Evolutionary conservation across 2,888 invertebrate genomes (phyloP).

Genomic region (Diadegma fenestrale): DNA sequence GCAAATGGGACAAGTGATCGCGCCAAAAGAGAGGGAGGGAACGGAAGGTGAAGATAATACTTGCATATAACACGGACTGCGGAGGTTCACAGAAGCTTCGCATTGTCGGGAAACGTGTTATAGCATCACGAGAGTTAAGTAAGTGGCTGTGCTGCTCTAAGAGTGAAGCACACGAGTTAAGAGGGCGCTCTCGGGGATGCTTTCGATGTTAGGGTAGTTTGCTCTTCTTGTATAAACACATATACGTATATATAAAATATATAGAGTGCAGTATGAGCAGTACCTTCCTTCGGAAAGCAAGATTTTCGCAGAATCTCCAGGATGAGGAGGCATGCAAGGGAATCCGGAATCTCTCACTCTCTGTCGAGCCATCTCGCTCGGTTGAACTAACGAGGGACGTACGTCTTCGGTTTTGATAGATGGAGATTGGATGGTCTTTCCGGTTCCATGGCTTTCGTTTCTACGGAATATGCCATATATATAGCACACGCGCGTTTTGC

Average conservation of each 20-base stretch:
- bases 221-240: background rate
- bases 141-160: constrained; percentile 52
- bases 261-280: background rate
- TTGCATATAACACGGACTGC: constrained; percentile 47
- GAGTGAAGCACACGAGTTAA: constrained; percentile 14
- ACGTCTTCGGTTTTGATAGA: constrained; percentile 80
- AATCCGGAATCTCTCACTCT: constrained; percentile 23
- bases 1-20: constrained; percentile 62
- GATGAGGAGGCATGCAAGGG: background rate
- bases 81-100: constrained; percentile 42
- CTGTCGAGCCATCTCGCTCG: constrained; percentile 66
- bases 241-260: background rate
- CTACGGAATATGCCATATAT: background rate
- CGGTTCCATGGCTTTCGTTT: constrained; percentile 51
- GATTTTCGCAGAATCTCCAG: constrained; percentile 26
- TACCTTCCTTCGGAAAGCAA: constrained; percentile 6
- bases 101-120: constrained; percentile 66
- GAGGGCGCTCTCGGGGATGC: constrained; percentile 22
- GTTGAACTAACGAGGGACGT: constrained; percentile 74
- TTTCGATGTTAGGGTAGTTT: constrained; percentile 22
- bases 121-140: constrained; percentile 61
- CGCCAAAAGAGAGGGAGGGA: constrained; percentile 1
- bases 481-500: constrained; percentile 10
- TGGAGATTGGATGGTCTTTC: constrained; percentile 75
- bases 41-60: constrained; percentile 58